A percentile compares a stretch with the other conserved stretches of the same genome.
phyloP scores from a whole-genome alignment of 2,113 vertebrate species.

The Eurystomus gularis region DNA sequence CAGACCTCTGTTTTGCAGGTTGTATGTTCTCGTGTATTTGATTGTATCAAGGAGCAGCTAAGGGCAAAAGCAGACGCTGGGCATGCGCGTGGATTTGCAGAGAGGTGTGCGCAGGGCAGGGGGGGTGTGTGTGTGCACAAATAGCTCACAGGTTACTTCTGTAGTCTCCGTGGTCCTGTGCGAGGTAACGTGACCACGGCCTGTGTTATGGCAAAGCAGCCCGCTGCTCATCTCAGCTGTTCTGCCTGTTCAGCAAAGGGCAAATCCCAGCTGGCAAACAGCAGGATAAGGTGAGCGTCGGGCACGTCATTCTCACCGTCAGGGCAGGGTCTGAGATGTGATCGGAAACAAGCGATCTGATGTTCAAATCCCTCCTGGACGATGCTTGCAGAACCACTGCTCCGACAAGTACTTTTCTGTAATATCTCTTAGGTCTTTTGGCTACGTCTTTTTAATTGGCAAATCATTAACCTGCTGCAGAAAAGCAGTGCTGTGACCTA shows the following conservation, averaged over 20 bases:
- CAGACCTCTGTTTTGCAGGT: not conserved
- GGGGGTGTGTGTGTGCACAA: not conserved
- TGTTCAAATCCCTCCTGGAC: not conserved
- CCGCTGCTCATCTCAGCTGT: not conserved
- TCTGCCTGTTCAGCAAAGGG: not conserved
- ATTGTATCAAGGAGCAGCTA: not conserved
- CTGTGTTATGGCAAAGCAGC: not conserved
- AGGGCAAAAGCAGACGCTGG: not conserved
- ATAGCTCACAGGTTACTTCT: not conserved
- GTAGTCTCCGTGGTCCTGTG: not conserved
- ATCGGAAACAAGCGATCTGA: not conserved
- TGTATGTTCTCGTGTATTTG: not conserved
- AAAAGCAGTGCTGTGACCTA: not conserved
- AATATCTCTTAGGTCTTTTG: not conserved
- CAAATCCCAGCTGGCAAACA: not conserved
- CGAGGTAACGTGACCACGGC: not conserved
- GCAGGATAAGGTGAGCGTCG: rapidly evolving
- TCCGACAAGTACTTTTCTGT: not conserved
- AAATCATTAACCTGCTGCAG: not conserved
- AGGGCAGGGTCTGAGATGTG: not conserved
- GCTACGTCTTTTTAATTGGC: not conserved
- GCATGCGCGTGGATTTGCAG: not conserved
- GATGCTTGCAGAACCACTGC: not conserved
- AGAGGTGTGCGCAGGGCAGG: not conserved
- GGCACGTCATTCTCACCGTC: rapidly evolving